These are phyloP conservation scores for Paramormyrops kingsleyae DNA, from an alignment of 2,113 vertebrate genomes.

Conservation along the genomic window DNA sequence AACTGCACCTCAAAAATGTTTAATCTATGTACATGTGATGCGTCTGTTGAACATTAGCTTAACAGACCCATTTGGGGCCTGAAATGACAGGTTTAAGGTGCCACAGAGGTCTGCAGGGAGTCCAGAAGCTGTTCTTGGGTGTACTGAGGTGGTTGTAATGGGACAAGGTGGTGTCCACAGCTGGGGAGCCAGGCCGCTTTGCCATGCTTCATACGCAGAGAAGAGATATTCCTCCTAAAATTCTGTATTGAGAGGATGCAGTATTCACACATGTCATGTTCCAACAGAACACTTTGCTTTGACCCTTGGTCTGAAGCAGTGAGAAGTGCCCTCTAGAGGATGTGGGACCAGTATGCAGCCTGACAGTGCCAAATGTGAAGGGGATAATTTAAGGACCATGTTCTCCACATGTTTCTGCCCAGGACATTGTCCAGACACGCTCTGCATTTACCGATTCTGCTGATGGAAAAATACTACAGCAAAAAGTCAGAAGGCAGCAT, in stretches of 20 bases:
- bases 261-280: background rate
- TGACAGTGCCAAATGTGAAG: background rate
- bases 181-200: background rate
- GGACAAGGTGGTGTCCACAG: background rate
- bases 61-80: slow-evolving; percentile 9
- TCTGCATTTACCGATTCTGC: background rate
- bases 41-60: slow-evolving; percentile 50
- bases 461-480: background rate
- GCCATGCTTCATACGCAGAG: background rate
- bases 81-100: background rate
- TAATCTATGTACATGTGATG: slow-evolving; percentile 38
- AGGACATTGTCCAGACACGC: background rate
- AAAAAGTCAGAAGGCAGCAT: background rate
- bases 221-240: background rate
- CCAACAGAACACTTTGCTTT: background rate
- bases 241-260: background rate
- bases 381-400: background rate
- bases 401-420: background rate
- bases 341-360: background rate
- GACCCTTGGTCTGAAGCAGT: background rate
- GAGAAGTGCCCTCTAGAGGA: background rate
- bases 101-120: too few species aligned
- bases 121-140: background rate
- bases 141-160: background rate
- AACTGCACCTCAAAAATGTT: slow-evolving; percentile 30